Conservation (phyloP, 2,113 vertebrate species). For the Petrocephalus microphthalmus region DNA sequence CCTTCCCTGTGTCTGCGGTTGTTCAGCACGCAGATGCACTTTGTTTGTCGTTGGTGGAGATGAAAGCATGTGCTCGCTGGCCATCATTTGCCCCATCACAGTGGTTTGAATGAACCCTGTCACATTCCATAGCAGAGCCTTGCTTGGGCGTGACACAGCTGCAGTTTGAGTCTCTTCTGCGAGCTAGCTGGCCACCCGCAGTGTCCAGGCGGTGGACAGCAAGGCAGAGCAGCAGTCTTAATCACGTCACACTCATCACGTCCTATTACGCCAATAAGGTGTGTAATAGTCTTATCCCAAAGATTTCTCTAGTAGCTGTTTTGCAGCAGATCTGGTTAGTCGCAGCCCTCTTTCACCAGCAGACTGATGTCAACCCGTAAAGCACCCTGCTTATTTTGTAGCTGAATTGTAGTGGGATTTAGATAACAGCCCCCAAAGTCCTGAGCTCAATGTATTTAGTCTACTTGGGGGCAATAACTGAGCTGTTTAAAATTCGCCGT, state of each 20-base stretch:
- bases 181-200: background rate
- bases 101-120: background rate
- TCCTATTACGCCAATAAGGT: background rate
- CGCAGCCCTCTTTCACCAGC: background rate
- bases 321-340: background rate
- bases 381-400: background rate
- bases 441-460: background rate
- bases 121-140: background rate
- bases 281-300: background rate
- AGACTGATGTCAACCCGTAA: background rate
- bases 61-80: background rate
- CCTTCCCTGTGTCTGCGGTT: background rate
- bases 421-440: background rate
- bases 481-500: background rate
- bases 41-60: background rate
- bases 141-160: background rate
- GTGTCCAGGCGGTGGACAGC: background rate
- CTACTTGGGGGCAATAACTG: background rate
- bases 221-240: background rate
- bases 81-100: background rate
- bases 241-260: background rate
- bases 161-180: background rate
- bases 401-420: conserved; percentile 7
- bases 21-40: background rate
- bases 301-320: background rate